phyloP scores from a whole-genome alignment of 2,113 vertebrate genomes.

The Ochotona princeps region DNA sequence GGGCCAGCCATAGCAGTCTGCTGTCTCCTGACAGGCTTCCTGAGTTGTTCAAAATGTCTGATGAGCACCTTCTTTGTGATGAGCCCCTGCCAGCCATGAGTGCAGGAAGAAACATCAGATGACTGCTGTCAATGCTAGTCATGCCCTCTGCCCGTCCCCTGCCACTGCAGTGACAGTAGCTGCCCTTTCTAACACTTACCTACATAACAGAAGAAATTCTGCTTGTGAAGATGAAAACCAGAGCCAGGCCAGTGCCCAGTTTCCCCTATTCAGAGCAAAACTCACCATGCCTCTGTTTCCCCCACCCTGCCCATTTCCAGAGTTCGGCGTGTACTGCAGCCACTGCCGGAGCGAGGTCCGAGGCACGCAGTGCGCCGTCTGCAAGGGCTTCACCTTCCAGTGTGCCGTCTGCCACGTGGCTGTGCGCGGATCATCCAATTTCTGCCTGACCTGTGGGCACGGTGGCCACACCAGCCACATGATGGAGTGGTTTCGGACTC shows the following conservation, averaged over 20 bases:
- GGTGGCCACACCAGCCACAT: conserved; percentile 98
- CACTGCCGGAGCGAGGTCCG: conserved; percentile 96
- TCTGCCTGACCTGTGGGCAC: conserved; percentile 97
- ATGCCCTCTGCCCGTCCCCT: accelerated
- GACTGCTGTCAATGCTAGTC: accelerated
- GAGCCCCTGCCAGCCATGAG: not conserved
- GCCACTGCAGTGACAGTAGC: not conserved
- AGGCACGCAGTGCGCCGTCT: conserved; percentile 94
- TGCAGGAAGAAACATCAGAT: not conserved
- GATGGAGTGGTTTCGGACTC: conserved; percentile 98
- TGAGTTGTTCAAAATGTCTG: not conserved
- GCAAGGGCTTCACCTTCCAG: conserved; percentile 97
- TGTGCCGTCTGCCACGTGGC: conserved; percentile 98
- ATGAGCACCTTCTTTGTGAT: not conserved
- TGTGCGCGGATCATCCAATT: conserved; percentile 96
- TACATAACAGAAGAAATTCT: not conserved
- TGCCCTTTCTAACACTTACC: not conserved
- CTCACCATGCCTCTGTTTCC: accelerated
- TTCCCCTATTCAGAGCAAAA: not conserved
- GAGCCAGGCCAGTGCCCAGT: not conserved
- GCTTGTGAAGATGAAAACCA: not conserved
- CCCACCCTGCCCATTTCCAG: conserved; percentile 78
- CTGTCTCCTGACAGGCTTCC: not conserved
- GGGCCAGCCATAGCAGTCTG: not conserved
- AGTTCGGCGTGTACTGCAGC: conserved; percentile 97